Conservation (phyloP, 2,888 invertebrate genomes). For the Scaptomyza parva region DNA sequence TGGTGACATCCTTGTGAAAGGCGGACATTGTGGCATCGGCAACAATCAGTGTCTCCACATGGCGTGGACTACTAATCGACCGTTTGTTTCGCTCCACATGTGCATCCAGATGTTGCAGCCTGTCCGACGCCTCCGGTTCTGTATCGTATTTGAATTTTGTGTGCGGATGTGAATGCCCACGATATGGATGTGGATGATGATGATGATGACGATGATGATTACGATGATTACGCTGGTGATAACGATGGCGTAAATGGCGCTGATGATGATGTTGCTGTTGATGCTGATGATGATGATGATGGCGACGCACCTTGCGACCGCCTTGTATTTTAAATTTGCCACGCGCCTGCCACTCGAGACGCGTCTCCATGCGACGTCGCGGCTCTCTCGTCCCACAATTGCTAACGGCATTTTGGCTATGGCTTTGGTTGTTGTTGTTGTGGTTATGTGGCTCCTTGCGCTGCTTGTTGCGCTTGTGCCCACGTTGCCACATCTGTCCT, state of each 20-base stretch:
- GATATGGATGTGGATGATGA: conserved; percentile 5
- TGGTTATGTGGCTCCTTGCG: conserved; percentile 44
- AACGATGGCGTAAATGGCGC: conserved; percentile 56
- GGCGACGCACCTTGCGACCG: conserved; percentile 83
- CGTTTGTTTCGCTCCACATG: conserved; percentile 84
- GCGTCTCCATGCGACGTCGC: conserved; percentile 85
- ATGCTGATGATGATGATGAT: conserved; percentile 74
- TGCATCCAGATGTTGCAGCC: conserved; percentile 8
- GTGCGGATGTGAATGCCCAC: conserved; percentile 35
- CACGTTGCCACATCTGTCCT: conserved; percentile 46
- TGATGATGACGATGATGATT: conserved; percentile 63
- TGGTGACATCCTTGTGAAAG: conserved; percentile 94
- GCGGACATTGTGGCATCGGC: conserved; percentile 95
- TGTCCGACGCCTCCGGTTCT: conserved; percentile 16
- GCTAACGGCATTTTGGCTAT: conserved; percentile 83
- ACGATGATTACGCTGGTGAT: conserved; percentile 32
- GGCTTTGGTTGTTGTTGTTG: conserved; percentile 70
- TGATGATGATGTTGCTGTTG: conserved; percentile 15
- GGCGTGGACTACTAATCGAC: conserved; percentile 91
- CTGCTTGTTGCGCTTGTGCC: conserved; percentile 51
- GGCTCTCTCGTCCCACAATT: conserved; percentile 87
- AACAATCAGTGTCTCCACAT: conserved; percentile 94
- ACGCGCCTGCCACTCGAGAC: conserved; percentile 88
- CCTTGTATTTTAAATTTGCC: conserved; percentile 85
- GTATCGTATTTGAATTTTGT: conserved; percentile 66